Conservation (phyloP, 2,113 vertebrate genomes). For the Suricata suricatta region DNA sequence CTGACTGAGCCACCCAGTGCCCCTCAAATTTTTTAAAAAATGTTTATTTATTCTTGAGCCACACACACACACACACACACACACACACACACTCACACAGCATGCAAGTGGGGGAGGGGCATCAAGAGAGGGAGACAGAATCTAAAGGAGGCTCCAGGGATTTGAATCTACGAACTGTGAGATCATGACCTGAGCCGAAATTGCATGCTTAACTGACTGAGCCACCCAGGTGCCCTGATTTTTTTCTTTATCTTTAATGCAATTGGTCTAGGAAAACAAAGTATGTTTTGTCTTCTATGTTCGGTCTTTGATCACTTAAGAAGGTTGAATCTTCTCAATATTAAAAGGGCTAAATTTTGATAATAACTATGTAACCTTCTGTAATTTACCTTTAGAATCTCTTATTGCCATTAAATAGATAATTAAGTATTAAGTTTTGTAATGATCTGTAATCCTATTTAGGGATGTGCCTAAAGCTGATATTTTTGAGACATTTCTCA, state of each 20-base stretch:
- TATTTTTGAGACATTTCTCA: not conserved
- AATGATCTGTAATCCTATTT: not conserved
- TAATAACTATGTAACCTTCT: not conserved
- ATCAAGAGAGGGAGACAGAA: not conserved
- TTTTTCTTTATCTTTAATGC: not conserved
- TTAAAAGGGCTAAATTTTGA: not conserved
- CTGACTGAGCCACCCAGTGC: too few relatives aligned
- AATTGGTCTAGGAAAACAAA: not conserved
- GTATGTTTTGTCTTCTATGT: not conserved
- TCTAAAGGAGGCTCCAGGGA: not conserved
- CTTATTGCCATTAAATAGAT: not conserved
- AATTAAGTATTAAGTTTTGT: not conserved
- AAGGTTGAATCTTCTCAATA: not conserved
- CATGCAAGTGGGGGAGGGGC: not conserved
- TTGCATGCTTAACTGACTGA: too few relatives aligned
- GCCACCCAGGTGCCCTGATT: too few relatives aligned
- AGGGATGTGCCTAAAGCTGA: not conserved
- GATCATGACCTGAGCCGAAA: too few relatives aligned
- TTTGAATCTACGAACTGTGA: too few relatives aligned
- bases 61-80: not conserved
- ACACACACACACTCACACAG: not conserved
- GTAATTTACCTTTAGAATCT: not conserved
- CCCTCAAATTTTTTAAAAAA: too few relatives aligned
- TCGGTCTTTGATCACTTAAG: not conserved
- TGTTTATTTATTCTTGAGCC: not conserved